phyloP scores from a whole-genome alignment of 2,888 invertebrate genomes.

The Agonum fuliginosum region DNA sequence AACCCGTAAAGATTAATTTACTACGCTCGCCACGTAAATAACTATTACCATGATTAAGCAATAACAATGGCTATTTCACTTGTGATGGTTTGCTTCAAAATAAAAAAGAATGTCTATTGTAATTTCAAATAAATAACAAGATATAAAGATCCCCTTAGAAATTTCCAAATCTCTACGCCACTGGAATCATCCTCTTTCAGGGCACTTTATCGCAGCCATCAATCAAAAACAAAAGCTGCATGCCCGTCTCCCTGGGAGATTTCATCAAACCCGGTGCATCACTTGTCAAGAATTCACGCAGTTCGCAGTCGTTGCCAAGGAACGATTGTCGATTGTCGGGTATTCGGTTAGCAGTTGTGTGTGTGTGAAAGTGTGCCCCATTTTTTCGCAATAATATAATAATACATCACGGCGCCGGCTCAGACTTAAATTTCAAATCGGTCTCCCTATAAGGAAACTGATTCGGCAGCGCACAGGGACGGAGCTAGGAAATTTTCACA shows the following conservation, averaged over 20 bases:
- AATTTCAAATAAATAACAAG: too few species aligned
- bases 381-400: constrained; percentile 62
- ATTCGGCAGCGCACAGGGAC: constrained; percentile 55
- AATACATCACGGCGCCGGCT: constrained; percentile 57
- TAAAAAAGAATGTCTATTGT: too few species aligned
- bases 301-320: too few species aligned
- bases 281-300: constrained; percentile 1
- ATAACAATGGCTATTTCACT: too few species aligned
- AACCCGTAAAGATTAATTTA: too few species aligned
- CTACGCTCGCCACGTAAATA: too few species aligned
- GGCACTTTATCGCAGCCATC: constrained; percentile 31
- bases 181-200: constrained; percentile 26
- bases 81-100: too few species aligned
- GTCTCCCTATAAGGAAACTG: constrained; percentile 62
- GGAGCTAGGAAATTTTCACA: too few species aligned
- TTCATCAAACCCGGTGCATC: constrained; percentile 19
- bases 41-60: too few species aligned
- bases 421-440: constrained; percentile 59
- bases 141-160: too few species aligned
- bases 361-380: constrained; percentile 60
- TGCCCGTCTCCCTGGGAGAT: constrained; percentile 32
- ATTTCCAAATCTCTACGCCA: too few species aligned
- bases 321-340: constrained; percentile 47
- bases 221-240: constrained; percentile 36
- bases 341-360: constrained; percentile 49